Conservation (phyloP, 2,888 invertebrate genomes). For the Eucera pruinosa region DNA sequence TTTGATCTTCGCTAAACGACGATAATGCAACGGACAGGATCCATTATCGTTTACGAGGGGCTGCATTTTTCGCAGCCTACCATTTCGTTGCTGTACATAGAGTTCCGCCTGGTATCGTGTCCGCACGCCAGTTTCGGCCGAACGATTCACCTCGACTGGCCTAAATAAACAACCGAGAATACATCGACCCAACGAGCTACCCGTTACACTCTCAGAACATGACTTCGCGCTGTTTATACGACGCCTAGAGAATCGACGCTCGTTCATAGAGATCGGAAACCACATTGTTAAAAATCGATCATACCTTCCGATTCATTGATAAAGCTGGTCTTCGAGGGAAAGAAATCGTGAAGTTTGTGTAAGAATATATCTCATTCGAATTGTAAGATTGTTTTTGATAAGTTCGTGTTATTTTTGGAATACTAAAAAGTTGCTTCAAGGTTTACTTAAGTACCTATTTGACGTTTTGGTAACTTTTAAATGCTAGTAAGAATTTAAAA, state of each 20-base stretch:
- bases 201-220: slow-evolving; percentile 65
- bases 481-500: too few species aligned
- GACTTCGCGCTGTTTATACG: slow-evolving; percentile 60
- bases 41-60: slow-evolving; percentile 51
- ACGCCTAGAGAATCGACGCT: slow-evolving; percentile 27
- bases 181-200: slow-evolving; percentile 81
- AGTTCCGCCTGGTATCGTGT: slow-evolving; percentile 40
- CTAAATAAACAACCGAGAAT: slow-evolving; percentile 85
- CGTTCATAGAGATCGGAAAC: slow-evolving; percentile 42
- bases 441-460: too few species aligned
- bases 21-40: slow-evolving; percentile 45
- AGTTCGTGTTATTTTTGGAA: too few species aligned
- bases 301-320: neutral
- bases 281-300: neutral
- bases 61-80: slow-evolving; percentile 44
- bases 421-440: too few species aligned
- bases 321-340: neutral
- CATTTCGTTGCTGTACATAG: slow-evolving; percentile 21
- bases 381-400: too few species aligned
- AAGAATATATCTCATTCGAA: too few species aligned
- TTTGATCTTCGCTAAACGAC: slow-evolving; percentile 53
- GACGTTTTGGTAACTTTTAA: too few species aligned
- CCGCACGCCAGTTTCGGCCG: slow-evolving; percentile 62
- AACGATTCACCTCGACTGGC: slow-evolving; percentile 83
- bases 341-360: too few species aligned